Evolutionary conservation across 2,113 vertebrate species (phyloP).

Genomic region (Capreolus pygargus): DNA sequence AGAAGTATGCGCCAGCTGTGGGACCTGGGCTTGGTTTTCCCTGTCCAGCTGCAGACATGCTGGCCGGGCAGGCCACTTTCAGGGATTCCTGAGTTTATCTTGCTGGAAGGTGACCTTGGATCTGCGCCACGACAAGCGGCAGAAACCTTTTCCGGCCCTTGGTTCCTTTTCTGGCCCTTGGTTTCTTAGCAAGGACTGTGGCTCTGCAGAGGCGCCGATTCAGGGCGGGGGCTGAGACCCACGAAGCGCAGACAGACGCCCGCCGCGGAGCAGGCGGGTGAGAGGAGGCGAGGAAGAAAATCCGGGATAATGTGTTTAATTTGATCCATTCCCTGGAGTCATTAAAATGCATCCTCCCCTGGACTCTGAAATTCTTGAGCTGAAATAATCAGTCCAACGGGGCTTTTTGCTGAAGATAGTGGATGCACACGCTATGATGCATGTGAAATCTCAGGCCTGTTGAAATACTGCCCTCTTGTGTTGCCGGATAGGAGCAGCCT

Average conservation of each 20-base stretch:
- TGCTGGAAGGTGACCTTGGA: conserved; percentile 76
- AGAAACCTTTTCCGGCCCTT: not conserved
- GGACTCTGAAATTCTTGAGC: conserved; percentile 74
- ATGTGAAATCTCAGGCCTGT: conserved; percentile 28
- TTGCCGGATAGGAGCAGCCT: not conserved
- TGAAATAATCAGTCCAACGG: conserved; percentile 67
- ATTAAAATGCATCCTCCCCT: conserved; percentile 73
- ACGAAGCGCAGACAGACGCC: not conserved
- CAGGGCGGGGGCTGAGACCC: conserved; percentile 37
- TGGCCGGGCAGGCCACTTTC: not conserved
- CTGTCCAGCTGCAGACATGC: not conserved
- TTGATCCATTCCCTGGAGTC: conserved; percentile 72
- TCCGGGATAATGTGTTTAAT: conserved; percentile 77
- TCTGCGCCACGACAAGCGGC: not conserved
- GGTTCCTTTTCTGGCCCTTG: conserved; percentile 38
- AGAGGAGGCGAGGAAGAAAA: conserved; percentile 68
- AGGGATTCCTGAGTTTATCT: not conserved
- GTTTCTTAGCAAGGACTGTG: conserved; percentile 39
- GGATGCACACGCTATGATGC: not conserved
- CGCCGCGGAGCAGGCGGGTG: conserved; percentile 44
- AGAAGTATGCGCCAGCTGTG: not conserved
- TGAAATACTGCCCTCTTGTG: conserved; percentile 84
- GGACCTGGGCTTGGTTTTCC: not conserved
- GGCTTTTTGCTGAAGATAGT: conserved; percentile 44
- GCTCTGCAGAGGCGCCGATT: not conserved